A percentile compares a stretch with the other conserved stretches of the same genome.
These are phyloP conservation scores for Bos javanicus DNA, from an alignment of 2,113 vertebrate genomes.

Conservation along the genomic window DNA sequence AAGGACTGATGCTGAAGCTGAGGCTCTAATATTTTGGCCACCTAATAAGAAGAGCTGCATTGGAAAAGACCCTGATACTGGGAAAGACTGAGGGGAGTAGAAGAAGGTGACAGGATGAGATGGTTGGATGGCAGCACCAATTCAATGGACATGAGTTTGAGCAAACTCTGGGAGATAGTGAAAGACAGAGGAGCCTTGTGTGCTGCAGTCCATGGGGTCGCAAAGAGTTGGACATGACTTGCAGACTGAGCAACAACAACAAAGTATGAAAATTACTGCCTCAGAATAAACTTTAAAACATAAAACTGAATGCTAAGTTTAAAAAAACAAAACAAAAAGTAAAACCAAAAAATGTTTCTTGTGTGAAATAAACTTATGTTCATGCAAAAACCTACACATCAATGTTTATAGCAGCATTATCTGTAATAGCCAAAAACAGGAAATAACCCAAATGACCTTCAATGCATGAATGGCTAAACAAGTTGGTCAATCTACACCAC, in stretches of 20 bases:
- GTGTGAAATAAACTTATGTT: not conserved
- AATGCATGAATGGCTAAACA: not conserved
- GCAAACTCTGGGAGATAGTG: not conserved
- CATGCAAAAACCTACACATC: not conserved
- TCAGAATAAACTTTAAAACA: conserved; percentile 30
- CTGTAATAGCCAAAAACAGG: not conserved
- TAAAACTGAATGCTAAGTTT: not conserved
- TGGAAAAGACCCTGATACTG: not conserved
- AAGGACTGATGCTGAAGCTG: not conserved
- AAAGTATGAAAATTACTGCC: not conserved
- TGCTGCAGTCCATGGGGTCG: not conserved
- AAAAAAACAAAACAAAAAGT: not conserved
- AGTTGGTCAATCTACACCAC: not conserved
- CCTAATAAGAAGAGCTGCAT: not conserved
- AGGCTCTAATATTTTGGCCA: not conserved
- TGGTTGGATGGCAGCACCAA: not conserved
- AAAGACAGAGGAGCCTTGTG: not conserved
- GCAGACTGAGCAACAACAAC: not conserved
- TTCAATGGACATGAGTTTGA: not conserved
- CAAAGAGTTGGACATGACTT: not conserved
- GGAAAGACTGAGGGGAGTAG: not conserved
- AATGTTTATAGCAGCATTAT: not conserved
- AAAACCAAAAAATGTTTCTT: not conserved
- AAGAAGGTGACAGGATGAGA: not conserved
- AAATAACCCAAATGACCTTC: not conserved